These are phyloP conservation scores for Caenorhabditis panamensis DNA, from an alignment of 2,888 invertebrate species.

Conservation along the genomic window DNA sequence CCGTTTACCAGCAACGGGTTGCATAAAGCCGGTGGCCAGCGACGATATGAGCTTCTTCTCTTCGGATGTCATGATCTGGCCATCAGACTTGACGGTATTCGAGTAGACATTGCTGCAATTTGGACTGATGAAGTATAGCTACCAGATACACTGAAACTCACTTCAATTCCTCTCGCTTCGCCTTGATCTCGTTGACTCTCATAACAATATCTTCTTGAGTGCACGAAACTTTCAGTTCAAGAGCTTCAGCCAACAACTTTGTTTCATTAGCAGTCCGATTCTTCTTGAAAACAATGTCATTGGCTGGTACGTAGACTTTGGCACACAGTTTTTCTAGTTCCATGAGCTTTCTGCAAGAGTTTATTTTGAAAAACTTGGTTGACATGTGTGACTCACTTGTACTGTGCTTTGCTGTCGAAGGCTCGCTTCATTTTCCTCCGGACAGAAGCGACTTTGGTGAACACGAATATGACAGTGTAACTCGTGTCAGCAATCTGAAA, in stretches of 20 bases:
- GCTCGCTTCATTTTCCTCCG: constrained; percentile 24
- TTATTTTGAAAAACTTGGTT: not conserved
- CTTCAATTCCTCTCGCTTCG: constrained; percentile 29
- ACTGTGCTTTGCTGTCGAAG: not conserved
- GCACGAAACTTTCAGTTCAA: constrained; percentile 6
- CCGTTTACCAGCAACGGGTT: constrained; percentile 28
- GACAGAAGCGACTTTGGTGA: constrained; percentile 17
- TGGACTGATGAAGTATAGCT: constrained; percentile 6
- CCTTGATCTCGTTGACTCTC: constrained; percentile 23
- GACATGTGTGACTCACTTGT: constrained; percentile 3
- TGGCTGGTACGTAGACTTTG: not conserved
- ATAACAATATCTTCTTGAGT: constrained; percentile 19
- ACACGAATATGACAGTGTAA: constrained; percentile 20
- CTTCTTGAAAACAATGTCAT: constrained; percentile 20
- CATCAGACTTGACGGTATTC: constrained; percentile 26
- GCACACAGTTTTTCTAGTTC: constrained; percentile 18
- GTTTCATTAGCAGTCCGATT: not conserved
- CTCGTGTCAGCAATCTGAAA: constrained; percentile 13
- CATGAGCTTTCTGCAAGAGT: constrained; percentile 26
- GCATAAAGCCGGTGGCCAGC: constrained; percentile 23
- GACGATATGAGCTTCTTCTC: constrained; percentile 52
- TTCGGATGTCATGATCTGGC: constrained; percentile 41
- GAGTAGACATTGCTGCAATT: constrained; percentile 42
- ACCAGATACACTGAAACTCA: constrained; percentile 6
- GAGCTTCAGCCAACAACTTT: constrained; percentile 8